Conservation (phyloP, 2,888 invertebrate species). For the Ethmia dodecea region DNA sequence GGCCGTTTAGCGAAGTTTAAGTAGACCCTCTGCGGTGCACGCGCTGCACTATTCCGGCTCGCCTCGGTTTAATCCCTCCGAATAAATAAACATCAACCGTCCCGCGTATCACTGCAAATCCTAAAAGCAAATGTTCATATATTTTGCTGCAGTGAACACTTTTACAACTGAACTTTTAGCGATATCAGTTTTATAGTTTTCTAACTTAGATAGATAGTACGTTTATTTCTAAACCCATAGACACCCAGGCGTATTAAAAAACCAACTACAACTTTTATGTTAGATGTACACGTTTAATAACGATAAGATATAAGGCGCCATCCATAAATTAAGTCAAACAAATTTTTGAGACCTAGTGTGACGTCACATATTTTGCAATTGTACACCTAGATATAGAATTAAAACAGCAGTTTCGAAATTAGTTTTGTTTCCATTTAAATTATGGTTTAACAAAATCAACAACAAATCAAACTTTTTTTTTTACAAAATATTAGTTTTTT, state of each 20-base stretch:
- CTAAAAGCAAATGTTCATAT: slow-evolving; percentile 50
- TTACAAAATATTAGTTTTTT: too few relatives aligned
- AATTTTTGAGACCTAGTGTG: too few relatives aligned
- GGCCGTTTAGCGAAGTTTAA: slow-evolving; percentile 67
- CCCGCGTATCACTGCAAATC: slow-evolving; percentile 51
- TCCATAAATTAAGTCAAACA: too few relatives aligned
- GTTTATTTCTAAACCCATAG: slow-evolving; percentile 5
- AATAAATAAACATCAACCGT: slow-evolving; percentile 58
- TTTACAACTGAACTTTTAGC: slow-evolving; percentile 7
- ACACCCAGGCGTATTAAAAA: neutral
- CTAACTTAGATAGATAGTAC: neutral
- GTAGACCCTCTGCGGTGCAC: slow-evolving; percentile 45
- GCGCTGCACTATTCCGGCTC: slow-evolving; percentile 42
- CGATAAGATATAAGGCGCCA: too few relatives aligned
- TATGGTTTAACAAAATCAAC: too few relatives aligned
- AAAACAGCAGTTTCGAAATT: too few relatives aligned
- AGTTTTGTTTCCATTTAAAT: too few relatives aligned
- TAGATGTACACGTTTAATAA: too few relatives aligned
- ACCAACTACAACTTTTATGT: too few relatives aligned
- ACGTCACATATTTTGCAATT: too few relatives aligned
- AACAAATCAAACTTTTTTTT: too few relatives aligned
- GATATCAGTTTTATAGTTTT: neutral
- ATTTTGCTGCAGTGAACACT: slow-evolving; percentile 25
- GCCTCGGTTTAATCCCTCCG: slow-evolving; percentile 54
- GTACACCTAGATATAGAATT: too few relatives aligned